A percentile compares a stretch with the other conserved stretches of the same genome.
phyloP scores from a whole-genome alignment of 37 sponge, comb jelly and placozoan genomes.

The Aplysina aerophoba region DNA sequence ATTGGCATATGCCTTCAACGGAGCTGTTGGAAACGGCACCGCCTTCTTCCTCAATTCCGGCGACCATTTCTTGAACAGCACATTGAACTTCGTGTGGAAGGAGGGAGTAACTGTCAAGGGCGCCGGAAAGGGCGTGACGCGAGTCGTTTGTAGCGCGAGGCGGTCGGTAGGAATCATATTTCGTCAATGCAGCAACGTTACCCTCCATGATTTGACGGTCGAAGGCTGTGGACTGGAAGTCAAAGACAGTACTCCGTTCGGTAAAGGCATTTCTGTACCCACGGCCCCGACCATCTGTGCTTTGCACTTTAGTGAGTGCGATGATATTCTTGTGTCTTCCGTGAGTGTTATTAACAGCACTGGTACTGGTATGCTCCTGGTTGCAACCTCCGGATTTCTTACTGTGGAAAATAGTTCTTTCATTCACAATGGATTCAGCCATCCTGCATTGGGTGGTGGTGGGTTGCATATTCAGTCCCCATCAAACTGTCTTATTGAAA shows the following conservation, averaged over 20 bases:
- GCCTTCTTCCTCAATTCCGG: background rate
- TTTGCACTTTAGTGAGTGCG: constrained; percentile 10
- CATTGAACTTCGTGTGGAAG: background rate
- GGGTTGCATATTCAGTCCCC: constrained; percentile 22
- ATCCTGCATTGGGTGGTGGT: constrained; percentile 21
- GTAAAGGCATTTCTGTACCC: background rate
- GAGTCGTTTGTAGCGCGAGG: background rate
- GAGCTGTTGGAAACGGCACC: background rate
- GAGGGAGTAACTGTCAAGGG: background rate
- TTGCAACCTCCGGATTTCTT: constrained; percentile 14
- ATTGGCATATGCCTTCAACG: background rate
- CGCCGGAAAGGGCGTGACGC: background rate
- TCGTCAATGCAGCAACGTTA: background rate
- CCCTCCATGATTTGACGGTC: background rate
- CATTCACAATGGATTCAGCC: background rate
- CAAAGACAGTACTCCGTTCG: background rate
- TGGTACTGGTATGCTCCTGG: constrained; percentile 24
- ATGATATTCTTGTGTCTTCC: background rate
- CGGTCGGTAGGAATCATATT: background rate
- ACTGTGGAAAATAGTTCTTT: background rate
- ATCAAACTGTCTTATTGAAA: background rate
- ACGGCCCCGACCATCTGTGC: background rate
- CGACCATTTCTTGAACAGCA: background rate
- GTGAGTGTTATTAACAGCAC: background rate
- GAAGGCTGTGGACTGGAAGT: background rate